Base-by-base conservation (phyloP, 2,888 invertebrate species). In the Orthonevra nobilis region DNA sequence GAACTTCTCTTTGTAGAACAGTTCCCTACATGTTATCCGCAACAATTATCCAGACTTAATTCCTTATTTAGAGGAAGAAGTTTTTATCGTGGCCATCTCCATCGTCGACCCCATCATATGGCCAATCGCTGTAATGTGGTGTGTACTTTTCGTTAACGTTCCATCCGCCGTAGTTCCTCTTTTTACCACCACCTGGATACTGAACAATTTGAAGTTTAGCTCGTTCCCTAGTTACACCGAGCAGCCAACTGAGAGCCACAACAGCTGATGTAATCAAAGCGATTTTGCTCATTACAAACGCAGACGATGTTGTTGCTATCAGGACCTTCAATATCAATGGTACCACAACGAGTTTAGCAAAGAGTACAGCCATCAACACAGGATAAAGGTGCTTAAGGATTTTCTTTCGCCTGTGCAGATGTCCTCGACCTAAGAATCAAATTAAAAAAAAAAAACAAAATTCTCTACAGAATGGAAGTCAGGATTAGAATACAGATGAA, bases 291-390 rank as follows among this genome's bases (percentile, higher is more conserved):
- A 89, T 85, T 19, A 89, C 82, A 81, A 88, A 87, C 3, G 88
- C 86, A 10, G 88, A 85, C 73, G 92, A 92, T 15, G 94, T 92
- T 48, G 94, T 86, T 34, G 94, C 91, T 0, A 93, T 92, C 75
- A 94, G 86, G 1, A 92, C 90, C 83, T 94, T 94, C 56, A 95
- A 85, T 0, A 93, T 91, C 28, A 94, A 87, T 0, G 94, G 94
- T 46, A 94, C 87, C 5, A 94, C 83, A 1, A 95, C 86, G 28
- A 92, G 90, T 85, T 94, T 94, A 0, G 93, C 91, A 50, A 93
- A 89, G 12, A 94, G 83, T 17, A 93, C 88, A 0, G 92, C 93
- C 14, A 93, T 82, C 12, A 94, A 85, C 74, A 94, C 52, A 0
- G 93, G 92, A 81, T 92, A 86, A 61, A 93, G 85, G 81, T 90